phyloP scores from a whole-genome alignment of 92 coral and sea anemone species.

The Meandrina meandrites region DNA sequence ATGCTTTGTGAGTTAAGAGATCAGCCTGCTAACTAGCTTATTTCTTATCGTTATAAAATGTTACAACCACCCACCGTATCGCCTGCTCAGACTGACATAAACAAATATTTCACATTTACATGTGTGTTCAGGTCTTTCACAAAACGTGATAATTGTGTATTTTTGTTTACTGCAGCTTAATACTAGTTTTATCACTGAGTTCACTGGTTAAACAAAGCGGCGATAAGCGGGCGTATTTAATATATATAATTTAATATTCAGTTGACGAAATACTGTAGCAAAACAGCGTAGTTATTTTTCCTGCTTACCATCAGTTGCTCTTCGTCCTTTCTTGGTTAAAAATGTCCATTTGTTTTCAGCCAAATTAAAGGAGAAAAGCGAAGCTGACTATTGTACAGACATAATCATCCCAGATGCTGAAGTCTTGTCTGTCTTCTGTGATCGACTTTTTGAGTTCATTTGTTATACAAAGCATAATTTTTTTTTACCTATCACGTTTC shows the following conservation, averaged over 20 bases:
- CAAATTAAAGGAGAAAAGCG: background rate
- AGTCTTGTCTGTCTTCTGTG: background rate
- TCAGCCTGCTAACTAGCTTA: background rate
- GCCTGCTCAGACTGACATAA: background rate
- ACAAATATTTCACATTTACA: background rate
- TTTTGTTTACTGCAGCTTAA: background rate
- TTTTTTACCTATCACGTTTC: background rate
- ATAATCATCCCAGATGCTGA: background rate
- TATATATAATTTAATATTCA: background rate
- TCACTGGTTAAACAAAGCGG: background rate
- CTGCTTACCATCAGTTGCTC: background rate
- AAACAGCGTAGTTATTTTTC: background rate
- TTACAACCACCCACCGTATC: background rate
- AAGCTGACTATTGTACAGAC: background rate
- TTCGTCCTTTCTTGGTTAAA: background rate
- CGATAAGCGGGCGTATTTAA: background rate
- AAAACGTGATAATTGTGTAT: background rate
- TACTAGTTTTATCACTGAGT: background rate
- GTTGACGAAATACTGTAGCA: background rate
- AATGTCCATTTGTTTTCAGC: background rate
- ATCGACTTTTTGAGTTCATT: background rate
- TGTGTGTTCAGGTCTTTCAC: background rate
- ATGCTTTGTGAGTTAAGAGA: background rate
- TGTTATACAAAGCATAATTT: background rate
- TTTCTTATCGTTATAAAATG: background rate